Percentiles rank a stretch among this genome's conserved stretches.
phyloP scores from a whole-genome alignment of 2,888 invertebrate species.

The Drymonia ruficornis region DNA sequence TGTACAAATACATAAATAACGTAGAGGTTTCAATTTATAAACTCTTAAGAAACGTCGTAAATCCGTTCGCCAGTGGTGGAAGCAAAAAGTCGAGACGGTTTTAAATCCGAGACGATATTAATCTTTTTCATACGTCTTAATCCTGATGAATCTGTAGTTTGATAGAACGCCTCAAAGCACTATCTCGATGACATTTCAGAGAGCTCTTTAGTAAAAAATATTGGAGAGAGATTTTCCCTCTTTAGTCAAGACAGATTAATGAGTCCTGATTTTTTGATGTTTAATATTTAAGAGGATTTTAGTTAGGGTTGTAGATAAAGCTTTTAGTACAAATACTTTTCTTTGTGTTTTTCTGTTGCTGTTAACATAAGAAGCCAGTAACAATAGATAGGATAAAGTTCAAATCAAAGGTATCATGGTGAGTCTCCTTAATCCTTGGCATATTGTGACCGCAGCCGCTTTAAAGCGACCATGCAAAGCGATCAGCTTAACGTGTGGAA shows the following conservation, averaged over 20 bases:
- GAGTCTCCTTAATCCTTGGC: neutral
- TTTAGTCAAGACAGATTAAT: slow-evolving; percentile 3
- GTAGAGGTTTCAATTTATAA: neutral
- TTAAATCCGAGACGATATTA: slow-evolving; percentile 27
- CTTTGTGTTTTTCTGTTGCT: neutral
- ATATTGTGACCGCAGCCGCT: slow-evolving; percentile 1
- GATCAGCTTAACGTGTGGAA: slow-evolving; percentile 2
- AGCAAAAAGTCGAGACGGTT: slow-evolving; percentile 25
- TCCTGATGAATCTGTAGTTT: slow-evolving; percentile 23
- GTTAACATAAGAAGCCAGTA: neutral
- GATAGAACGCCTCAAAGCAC: slow-evolving; percentile 16
- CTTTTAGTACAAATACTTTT: neutral
- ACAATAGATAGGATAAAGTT: neutral
- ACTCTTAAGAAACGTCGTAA: neutral
- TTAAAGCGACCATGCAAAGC: neutral
- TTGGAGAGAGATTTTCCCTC: slow-evolving; percentile 6
- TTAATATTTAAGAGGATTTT: slow-evolving; percentile 1
- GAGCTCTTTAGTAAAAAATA: slow-evolving; percentile 21
- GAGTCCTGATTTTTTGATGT: slow-evolving; percentile 1
- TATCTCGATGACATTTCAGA: slow-evolving; percentile 21
- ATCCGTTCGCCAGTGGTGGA: slow-evolving; percentile 15
- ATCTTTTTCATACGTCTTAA: slow-evolving; percentile 29
- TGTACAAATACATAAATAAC: neutral
- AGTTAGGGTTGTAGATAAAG: neutral
- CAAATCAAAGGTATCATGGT: neutral